A percentile compares a stretch with the other conserved stretches of the same genome.
phyloP scores from a whole-genome alignment of 1,140 invertebrate genomes.

The Sminthurinus signatus region DNA sequence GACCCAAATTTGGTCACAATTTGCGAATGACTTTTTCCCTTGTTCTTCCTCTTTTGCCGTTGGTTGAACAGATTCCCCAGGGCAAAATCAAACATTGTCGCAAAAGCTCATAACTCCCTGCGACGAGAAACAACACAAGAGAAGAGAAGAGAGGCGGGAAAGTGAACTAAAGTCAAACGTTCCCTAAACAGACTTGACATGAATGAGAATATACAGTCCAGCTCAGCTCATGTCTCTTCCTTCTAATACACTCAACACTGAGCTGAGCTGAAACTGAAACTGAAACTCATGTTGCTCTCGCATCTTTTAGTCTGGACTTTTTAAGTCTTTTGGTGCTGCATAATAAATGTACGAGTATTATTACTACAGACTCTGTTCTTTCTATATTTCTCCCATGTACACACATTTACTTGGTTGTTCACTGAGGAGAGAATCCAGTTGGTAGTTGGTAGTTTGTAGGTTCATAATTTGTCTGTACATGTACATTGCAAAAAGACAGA shows the following conservation, averaged over 20 bases:
- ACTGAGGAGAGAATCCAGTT: too few relatives aligned
- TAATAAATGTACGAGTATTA: too few relatives aligned
- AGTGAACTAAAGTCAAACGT: too few relatives aligned
- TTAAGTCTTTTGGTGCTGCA: too few relatives aligned
- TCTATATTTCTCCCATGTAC: too few relatives aligned
- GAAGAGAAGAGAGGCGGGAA: not conserved
- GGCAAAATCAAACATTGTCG: slow-evolving; percentile 1
- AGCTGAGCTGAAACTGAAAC: too few relatives aligned
- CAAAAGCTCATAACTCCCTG: not conserved
- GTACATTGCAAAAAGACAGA: too few relatives aligned
- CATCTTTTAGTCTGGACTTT: not conserved
- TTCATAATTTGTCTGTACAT: not conserved
- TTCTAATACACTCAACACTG: not conserved
- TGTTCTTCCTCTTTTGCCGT: not conserved
- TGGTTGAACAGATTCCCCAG: not conserved
- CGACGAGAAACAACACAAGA: not conserved
- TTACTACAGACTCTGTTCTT: too few relatives aligned
- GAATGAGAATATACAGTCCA: slow-evolving; percentile 24
- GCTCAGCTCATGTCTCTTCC: slow-evolving; percentile 20
- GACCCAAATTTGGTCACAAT: slow-evolving; percentile 1
- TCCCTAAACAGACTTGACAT: slow-evolving; percentile 28
- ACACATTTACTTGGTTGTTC: too few relatives aligned
- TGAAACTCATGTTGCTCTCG: too few relatives aligned
- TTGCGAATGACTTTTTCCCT: not conserved
- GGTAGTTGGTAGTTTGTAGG: not conserved